Evolutionary conservation across 1,140 invertebrate genomes (phyloP).

Genomic region (Brachionus koreanus): DNA sequence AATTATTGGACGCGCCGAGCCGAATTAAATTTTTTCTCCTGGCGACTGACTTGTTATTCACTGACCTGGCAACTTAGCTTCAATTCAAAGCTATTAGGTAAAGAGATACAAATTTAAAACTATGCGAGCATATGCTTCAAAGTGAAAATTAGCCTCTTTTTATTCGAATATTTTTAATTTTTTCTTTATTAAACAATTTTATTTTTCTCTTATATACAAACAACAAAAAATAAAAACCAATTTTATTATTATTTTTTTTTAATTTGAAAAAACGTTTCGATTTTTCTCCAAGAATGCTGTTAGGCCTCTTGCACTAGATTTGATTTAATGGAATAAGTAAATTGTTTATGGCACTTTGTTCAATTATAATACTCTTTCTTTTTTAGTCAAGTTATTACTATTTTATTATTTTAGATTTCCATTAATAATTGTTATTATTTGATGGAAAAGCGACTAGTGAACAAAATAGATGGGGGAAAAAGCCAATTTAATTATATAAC

Average conservation of each 20-base stretch:
- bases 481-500: constrained; percentile 4
- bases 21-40: no score
- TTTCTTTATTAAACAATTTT: neutral
- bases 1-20: no score
- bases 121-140: neutral
- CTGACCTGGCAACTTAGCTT: no score
- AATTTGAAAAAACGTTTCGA: neutral
- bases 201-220: constrained; percentile 21
- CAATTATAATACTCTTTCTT: constrained; percentile 19
- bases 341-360: constrained; percentile 42
- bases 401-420: neutral
- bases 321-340: constrained; percentile 33
- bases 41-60: no score
- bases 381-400: constrained; percentile 30
- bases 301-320: constrained; percentile 33
- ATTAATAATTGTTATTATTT: constrained; percentile 10
- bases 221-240: constrained; percentile 16
- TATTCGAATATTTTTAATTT: neutral
- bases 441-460: neutral
- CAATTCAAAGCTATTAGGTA: neutral
- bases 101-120: neutral
- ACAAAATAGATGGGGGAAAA: neutral
- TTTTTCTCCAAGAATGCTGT: constrained; percentile 31
- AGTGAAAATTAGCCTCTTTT: neutral
- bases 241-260: neutral